Evolutionary conservation across 1,140 invertebrate genomes (phyloP), one percentile per base, ranked within the genome.

Genomic region (Coelopa frigida): DNA sequence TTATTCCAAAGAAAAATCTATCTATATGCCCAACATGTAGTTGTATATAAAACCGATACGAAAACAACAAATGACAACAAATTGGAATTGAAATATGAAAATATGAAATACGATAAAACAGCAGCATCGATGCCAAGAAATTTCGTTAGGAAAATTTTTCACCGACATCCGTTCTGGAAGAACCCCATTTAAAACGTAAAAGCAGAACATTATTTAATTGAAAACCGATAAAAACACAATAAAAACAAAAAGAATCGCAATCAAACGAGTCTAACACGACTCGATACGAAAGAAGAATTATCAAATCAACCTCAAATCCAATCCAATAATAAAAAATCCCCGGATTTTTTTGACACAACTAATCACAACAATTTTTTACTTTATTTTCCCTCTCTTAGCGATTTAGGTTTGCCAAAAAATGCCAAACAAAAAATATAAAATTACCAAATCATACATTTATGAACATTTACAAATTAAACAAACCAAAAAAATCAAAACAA

Each of bases 311-410:
- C n/a, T n/a, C n/a, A n/a, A n/a, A n/a, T n/a, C n/a, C n/a, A n/a
- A 17, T 20, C n/a, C n/a, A 20, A 31, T 10, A 10, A 20, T 12
- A 31, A 42, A 31, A 42, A 42, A 11, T 14, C 44, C 41, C 7
- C 10, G 27, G 27, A 44, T 44, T 36, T 40, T 45, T 52, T 52
- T 52, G 48, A 45, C 40, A 46, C 54, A 57, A 59, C 52, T 59
- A 57, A 60, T 56, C 50, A 58, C 49, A 53, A 56, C 51, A 63
- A 58, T 36, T 67, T 65, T 66, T 66, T 66, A 59, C 57, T 66
- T 67, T 63, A 63, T 66, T 64, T 57, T 63, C 61, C 63, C 53
- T 65, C 54, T 64, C 60, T 64, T 65, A 65, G 61, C 61, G 61
- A 63, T 65, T 64, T 65, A 65, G 60, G 61, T 63, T 56, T 55